Base-by-base conservation (phyloP, 2,113 vertebrate genomes). In the Syngnathus scovelli region DNA sequence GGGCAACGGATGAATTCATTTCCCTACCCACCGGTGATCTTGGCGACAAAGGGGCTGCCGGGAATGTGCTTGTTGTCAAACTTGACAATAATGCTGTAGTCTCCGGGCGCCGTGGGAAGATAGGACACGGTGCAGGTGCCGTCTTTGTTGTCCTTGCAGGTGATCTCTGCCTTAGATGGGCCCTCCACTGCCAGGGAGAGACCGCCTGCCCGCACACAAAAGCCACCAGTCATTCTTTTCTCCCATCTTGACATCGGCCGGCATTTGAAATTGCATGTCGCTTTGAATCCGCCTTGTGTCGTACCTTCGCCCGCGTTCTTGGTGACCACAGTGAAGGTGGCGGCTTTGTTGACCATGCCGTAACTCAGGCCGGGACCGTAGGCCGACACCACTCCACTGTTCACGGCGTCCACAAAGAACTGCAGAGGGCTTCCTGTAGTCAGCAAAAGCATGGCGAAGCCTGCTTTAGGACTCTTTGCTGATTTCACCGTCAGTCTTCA, bases 111-210 rank as follows among this genome's bases (percentile, higher is more conserved):
- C 0, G 95, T 96, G 70, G 96, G 95, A 67, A 99, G 83, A 87
- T 99, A 99, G 80, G 96, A 99, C 79, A 98, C 96, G 0, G 93
- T 95, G 85, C 96, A 99, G 1, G 96, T 99, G 15, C 96, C 96
- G 0, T 98, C 95, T 79, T 98, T 98, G 86, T 98, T 99, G 79
- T 98, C 96, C 78, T 98, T 96, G 72, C 96, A 99, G 56, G 94
- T 96, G 90, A 99, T 98, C 87, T 97, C 96, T 0, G 96, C 96
- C 88, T 99, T 99, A 46, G 96, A 98, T 0, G 96, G 96, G 10
- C 96, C 96, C 77, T 98, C 96, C 10, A 99, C 96, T 0, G 96
- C 96, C 66, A 99, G 86, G 0, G 96, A 98, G 72, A 99, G 90
- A 18, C 96, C 96, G 49, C 96, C 96, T 98, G 75, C 27, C 27